Evolutionary conservation across 1,140 invertebrate genomes (phyloP).

Genomic region (Frieseomelitta varia): DNA sequence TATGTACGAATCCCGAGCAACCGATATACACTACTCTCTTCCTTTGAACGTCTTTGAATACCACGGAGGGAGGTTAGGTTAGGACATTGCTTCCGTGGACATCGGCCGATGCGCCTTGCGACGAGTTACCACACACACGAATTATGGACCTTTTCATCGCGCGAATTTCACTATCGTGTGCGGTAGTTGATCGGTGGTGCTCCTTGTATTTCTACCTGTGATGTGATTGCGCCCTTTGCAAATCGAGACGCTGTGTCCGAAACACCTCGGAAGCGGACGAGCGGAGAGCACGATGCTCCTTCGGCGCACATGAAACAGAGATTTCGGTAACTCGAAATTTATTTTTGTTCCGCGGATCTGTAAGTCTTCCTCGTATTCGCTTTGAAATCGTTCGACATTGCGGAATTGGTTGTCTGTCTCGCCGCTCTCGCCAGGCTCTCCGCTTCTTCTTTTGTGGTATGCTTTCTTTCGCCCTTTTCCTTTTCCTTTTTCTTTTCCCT

Average conservation of each 20-base stretch:
- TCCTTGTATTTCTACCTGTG: background rate
- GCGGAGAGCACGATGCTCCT: conserved; percentile 7
- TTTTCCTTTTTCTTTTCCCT: too few relatives aligned
- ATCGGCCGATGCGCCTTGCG: conserved; percentile 56
- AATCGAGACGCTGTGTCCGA: background rate
- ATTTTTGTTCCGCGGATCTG: conserved; percentile 29
- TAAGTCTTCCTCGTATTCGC: conserved; percentile 31
- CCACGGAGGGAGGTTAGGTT: conserved; percentile 65
- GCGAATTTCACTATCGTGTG: conserved; percentile 2
- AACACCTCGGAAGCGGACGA: conserved; percentile 3
- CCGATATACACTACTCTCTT: conserved; percentile 14
- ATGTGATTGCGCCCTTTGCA: conserved; percentile 27
- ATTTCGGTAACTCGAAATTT: conserved; percentile 57
- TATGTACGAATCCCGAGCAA: background rate
- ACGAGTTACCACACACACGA: background rate
- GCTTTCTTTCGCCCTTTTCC: conserved; percentile 17
- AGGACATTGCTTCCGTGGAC: conserved; percentile 67
- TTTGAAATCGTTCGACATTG: conserved; percentile 28
- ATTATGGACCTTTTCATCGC: conserved; percentile 16
- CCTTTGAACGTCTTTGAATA: conserved; percentile 52
- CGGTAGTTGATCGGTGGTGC: conserved; percentile 23
- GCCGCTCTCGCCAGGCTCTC: background rate
- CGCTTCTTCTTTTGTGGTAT: background rate
- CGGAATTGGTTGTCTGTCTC: conserved; percentile 9
- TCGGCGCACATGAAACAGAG: conserved; percentile 36